Percentiles rank a stretch among this genome's conserved stretches.
These are phyloP conservation scores for Psittacula cyanocephala DNA, from an alignment of 2,113 vertebrate species.

Conservation along the genomic window DNA sequence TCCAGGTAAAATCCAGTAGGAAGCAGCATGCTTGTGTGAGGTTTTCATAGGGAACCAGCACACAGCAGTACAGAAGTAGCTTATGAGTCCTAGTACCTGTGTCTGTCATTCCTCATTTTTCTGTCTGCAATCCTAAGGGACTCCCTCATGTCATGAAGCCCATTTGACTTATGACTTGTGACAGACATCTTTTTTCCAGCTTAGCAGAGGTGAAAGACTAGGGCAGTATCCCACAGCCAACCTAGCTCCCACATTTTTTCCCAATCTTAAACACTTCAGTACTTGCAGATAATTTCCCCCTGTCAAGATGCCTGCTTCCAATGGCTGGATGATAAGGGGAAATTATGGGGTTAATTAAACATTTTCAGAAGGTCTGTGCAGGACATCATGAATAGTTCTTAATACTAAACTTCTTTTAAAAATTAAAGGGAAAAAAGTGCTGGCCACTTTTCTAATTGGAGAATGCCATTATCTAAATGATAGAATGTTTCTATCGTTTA, in stretches of 20 bases:
- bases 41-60: background rate
- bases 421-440: background rate
- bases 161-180: constrained; percentile 25
- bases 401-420: background rate
- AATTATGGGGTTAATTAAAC: background rate
- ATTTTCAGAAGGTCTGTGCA: background rate
- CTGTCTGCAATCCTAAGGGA: background rate
- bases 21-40: background rate
- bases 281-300: background rate
- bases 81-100: background rate
- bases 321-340: background rate
- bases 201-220: constrained; percentile 17
- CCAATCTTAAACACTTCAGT: background rate
- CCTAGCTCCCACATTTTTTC: background rate
- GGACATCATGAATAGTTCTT: background rate
- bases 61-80: background rate
- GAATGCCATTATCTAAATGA: background rate
- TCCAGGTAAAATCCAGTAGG: background rate
- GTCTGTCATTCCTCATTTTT: constrained; percentile 6
- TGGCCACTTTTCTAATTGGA: background rate
- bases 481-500: background rate
- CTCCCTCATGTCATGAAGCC: background rate
- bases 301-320: background rate
- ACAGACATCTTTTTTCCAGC: background rate
- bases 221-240: background rate